Base-by-base conservation (phyloP, 1,140 invertebrate genomes). In the Helicoverpa zea region DNA sequence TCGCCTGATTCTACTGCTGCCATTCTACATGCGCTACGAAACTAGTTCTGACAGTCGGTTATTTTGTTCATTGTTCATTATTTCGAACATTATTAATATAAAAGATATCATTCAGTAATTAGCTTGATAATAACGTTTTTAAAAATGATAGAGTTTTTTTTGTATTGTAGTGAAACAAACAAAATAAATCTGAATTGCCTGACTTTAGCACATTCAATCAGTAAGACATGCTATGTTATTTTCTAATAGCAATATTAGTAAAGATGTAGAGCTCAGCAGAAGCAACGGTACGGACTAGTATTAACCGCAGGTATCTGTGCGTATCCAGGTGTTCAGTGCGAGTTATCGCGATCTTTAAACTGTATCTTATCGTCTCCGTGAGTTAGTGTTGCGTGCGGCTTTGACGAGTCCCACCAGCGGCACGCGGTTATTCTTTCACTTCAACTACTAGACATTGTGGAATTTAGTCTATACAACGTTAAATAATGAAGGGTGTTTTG, bases 311-410 rank as follows among this genome's bases (percentile, higher is more conserved):
- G 14, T 58, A 58, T 4, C 5, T 18, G 9, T 58, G n/a, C 9
- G 58, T 61, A 30, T 61, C 18, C 12, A 61, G 58, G 23, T 61
- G 58, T 30, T 61, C 29, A 14, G 23, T 5, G 23, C 56, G 23
- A 30, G 23, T 30, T 61, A 61, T 61, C 29, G 58, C 58, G 58
- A 61, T 61, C 23, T 61, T 61, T 61, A 61, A 61, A 61, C 23
- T 61, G 11, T 61, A 61, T 61, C 58, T 61, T 61, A 61, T 61
- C 58, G 58, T 13, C 58, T 61, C n/a, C 12, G 56, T 61, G 29
- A 61, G 58, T 61, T 29, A 61, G 58, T 30, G 58, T 61, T 61
- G 58, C 58, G 58, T 30, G 23, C 58, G 23, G 12, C 58, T 61
- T 61, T 61, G 58, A 61, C 23, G 11, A 14, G 23, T 7, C 43